Base-by-base conservation (phyloP, 2,113 vertebrate genomes). In the Neodontobutis hainanensis region DNA sequence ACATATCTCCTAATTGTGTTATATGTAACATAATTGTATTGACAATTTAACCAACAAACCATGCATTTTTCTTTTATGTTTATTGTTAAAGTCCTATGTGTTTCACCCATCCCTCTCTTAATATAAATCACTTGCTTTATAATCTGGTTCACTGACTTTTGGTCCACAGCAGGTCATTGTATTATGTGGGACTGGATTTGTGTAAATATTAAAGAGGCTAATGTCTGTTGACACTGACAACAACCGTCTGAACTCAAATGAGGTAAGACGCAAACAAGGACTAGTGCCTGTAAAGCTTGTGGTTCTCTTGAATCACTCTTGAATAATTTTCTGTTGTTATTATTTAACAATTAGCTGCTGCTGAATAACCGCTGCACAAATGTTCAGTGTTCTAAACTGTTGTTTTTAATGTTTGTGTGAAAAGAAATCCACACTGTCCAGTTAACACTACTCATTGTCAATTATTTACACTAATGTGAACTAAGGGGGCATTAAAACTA, bases 191-290 rank as follows among this genome's bases (percentile, higher is more conserved):
- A 81, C 14, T 43, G 55, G 66, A 69, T 84, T 15, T 65, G 59
- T 19, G 46, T 71, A 77, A 88, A 83, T 80, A 85, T 83, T 64
- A 77, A 61, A 74, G 49, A 0, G 59, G 61, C 70, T 82, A 74
- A 87, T 82, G 82, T 76, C 34, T 86, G 86, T 88, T 86, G 81
- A 77, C 1, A 55, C 8, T 78, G 71, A 67, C 81, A 86, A 85
- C 79, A 87, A 57, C 67, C 55, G 55, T 48, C 38, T 6, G 56
- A 85, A 68, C 82, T 67, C 75, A 50, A 27, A 49, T 5, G 44
- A 73, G 50, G 19, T 27, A 40, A 50, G 63, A 14, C 12, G 15
- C 19, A 16, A 38, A 62, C 15, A 44, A 51, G 40, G 34, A 43
- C 46, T 56, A 15, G 35, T 19, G 59, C 68, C 47, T 45, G 61